Evolutionary conservation across 2,113 vertebrate genomes (phyloP), one percentile per base, ranked within the genome.

Genomic region (Pachycephala philippinensis): DNA sequence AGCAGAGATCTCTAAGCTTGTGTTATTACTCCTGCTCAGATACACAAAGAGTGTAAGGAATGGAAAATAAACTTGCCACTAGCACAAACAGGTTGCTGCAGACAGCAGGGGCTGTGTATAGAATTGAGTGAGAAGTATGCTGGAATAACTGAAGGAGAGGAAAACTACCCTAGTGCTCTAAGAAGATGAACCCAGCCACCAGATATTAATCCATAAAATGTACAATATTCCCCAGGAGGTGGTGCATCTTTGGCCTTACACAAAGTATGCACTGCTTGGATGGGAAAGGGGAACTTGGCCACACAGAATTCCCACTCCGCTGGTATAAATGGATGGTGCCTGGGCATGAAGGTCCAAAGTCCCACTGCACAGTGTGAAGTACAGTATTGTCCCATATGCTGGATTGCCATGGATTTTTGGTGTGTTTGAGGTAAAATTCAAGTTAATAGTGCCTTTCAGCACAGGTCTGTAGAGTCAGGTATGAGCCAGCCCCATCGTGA

Each of bases 291-390:
- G 15, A 33, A 40, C 26, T 54, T n/a, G 28, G 16, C 57, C 52
- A 66, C 35, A 37, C 10, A 83, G 54, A 61, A 86, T 49, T 86
- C 72, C 37, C 53, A 23, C 37, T 89, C 24, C 3, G 0, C 8
- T 47, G 35, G 14, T 44, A 75, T 30, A 44, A 77, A 77, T 0
- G 4, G 59, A 40, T 2, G 2, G 31, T 26, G 31, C 22, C 17
- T 33, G 26, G 47, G 18, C 53, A 56, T 39, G 11, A 61, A 78
- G 47, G 60, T 50, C 13, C 31, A 9, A 78, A 94, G 42, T 10
- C 19, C n/a, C 1, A 0, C 9, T 37, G 45, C 35, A 47, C 40
- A 44, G 59, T 14, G 37, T 4, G 1, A 69, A 70, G 76, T 3
- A 15, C 19, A 44, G 22, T 22, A 23, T 0, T 60, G 31, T n/a